Evolutionary conservation across 2,888 invertebrate genomes (phyloP).

Genomic region (Platynereis dumerilii): DNA sequence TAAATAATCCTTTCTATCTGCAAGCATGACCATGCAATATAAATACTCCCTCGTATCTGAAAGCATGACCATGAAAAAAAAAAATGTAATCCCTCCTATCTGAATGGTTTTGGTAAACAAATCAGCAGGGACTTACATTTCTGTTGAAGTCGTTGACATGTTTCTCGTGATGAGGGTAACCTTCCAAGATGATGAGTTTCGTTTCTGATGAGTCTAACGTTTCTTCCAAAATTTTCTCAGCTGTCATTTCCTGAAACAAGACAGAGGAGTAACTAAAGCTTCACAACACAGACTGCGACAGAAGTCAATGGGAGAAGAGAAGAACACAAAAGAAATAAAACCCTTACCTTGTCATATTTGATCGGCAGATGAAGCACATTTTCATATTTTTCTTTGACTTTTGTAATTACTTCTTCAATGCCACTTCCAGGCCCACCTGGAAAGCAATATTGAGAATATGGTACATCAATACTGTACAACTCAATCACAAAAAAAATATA

Average conservation of each 20-base stretch:
- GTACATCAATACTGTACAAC: neutral
- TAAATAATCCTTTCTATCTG: too few species aligned
- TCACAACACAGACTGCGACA: too few species aligned
- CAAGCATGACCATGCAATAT: too few species aligned
- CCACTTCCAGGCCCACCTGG: constrained; percentile 84
- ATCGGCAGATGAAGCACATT: constrained; percentile 48
- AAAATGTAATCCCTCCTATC: too few species aligned
- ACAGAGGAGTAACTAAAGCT: too few species aligned
- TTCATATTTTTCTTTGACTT: constrained; percentile 72
- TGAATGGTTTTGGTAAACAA: too few species aligned
- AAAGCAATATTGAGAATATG: neutral
- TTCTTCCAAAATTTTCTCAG: constrained; percentile 53
- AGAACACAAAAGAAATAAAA: constrained; percentile 1
- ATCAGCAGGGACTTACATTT: constrained; percentile 15
- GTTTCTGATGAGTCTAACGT: constrained; percentile 50
- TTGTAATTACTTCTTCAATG: constrained; percentile 90
- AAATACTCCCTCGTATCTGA: too few species aligned
- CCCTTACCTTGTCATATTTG: neutral
- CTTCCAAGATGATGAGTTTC: constrained; percentile 64
- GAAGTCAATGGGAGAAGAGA: too few species aligned
- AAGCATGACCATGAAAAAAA: too few species aligned
- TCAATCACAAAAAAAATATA: too few species aligned
- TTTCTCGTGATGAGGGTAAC: constrained; percentile 61
- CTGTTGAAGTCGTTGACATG: constrained; percentile 58
- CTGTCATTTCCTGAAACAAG: constrained; percentile 58